Percentiles rank a stretch among this genome's conserved stretches.
These are phyloP conservation scores for Tympanoctomys barrerae DNA, from an alignment of 2,797 vertebrate species.

Conservation along the genomic window DNA sequence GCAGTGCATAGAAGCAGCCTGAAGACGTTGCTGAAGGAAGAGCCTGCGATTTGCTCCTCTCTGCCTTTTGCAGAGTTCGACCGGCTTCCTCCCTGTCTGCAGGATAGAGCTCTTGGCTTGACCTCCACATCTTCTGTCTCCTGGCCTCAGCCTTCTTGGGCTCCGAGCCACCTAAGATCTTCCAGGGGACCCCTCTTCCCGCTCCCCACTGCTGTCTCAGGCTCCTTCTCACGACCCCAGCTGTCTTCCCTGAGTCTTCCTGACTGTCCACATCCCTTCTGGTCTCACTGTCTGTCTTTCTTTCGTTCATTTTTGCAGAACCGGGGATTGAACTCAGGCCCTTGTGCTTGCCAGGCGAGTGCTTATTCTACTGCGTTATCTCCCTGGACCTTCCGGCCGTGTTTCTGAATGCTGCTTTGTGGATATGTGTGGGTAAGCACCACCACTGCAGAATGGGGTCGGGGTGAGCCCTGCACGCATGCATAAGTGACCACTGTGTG, in stretches of 20 bases:
- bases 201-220: too few relatives aligned
- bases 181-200: background rate
- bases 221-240: background rate
- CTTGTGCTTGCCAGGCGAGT: too few relatives aligned
- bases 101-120: background rate
- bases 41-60: background rate
- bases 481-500: background rate
- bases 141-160: background rate
- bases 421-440: too few relatives aligned
- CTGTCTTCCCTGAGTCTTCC: background rate
- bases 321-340: too few relatives aligned
- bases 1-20: background rate
- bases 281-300: too few relatives aligned
- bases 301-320: too few relatives aligned
- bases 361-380: too few relatives aligned
- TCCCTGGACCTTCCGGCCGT: too few relatives aligned
- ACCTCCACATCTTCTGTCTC: background rate
- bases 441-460: too few relatives aligned
- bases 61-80: background rate
- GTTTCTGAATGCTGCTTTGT: too few relatives aligned
- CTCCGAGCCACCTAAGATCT: background rate
- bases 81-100: rapidly evolving
- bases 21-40: background rate
- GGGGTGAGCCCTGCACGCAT: too few relatives aligned
- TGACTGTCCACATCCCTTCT: background rate